Base-by-base conservation (phyloP, 2,888 invertebrate genomes). In the Neelides folsomi region DNA sequence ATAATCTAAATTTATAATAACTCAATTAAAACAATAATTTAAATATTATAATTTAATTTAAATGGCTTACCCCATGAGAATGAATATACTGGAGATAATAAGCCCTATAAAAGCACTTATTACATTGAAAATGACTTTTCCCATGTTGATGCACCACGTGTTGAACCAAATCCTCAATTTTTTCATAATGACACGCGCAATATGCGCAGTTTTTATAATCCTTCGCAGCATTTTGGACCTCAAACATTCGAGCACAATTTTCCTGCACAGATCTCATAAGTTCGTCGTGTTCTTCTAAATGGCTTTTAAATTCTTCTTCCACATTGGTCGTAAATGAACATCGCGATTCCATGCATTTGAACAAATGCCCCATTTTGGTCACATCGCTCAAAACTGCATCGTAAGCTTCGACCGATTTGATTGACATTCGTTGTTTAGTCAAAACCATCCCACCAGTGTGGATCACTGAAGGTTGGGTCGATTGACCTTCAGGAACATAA, bases 51-150 rank as follows among this genome's bases (percentile, higher is more conserved):
- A n/a, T n/a, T n/a, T n/a, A n/a, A n/a, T n/a, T n/a, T n/a, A n/a
- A 27, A 7, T 27, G 16, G 60, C 64, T 55, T 62, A 71, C 71
- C 66, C 77, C 75, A 68, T 84, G 83, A 5, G 77, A 70, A 15
- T 75, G 72, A 0, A 83, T 79, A 45, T 80, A 76, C 50, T 77
- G 77, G 45, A 75, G 73, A 0, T 75, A 71, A 1, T 75, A 70
- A 0, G 79, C 78, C 46, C 83, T 72, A 67, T 83, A 84, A 64
- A 83, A 78, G 66, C 85, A 85, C 59, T 76, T 73, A 3, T 71
- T 71, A 64, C 85, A 85, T 34, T 78, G 77, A 63, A 71, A 82
- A 27, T 73, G 71, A 63, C 82, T 80, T 49, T 73, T 70, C 0
- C 74, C 75, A 64, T 85, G 84, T 36, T 72, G 72, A 20, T 76